Base-by-base conservation (phyloP, 2,797 vertebrate species). In the Sebastes cheni region DNA sequence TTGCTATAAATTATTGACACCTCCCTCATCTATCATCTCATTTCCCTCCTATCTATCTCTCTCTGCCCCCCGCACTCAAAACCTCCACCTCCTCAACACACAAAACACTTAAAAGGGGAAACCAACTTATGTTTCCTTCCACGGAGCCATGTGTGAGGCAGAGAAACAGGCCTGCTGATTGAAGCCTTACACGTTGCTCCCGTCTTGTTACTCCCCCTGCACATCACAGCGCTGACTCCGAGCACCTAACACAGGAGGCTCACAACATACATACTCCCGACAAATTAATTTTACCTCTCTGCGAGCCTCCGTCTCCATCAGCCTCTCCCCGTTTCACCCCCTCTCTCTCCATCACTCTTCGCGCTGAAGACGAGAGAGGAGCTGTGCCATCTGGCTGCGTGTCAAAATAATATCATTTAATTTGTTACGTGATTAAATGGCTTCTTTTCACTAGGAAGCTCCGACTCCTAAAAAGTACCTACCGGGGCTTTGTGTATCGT, bases 1-100 rank as follows among this genome's bases (percentile, higher is more conserved):
- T 93, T 83, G 73, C 88, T 90, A 96, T 97, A 94, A 97, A 97
- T 97, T 96, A 97, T 95, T 96, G 93, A 96, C 93, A 90, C 82
- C 64, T 62, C 55, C 55, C 55, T 14, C 73, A 79, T 90, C 83
- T 82, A 82, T 86, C 78, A 83, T 88, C 79, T 89, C 85, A 84
- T 89, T 88, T 84, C 89, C 85, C 86, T 82, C 66, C 66, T 46
- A 83, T 89, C 78, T 65, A 55, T 84, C 88, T 80, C 66, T 27
- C 72, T 71, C 60, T 61, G 76, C 80, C 73, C 75, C 82, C 36
- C 23, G 18, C 77, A 77, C 87, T 80, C 82, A 83, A 77, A 72
- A 71, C 80, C 86, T 78, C 75, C 42, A 34, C 87, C 77, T 79
- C 72, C 79, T 83, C 75, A 67, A 89, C 77, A 79, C 69, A 81